Conservation (phyloP, 2,797 vertebrate species). For the Melanotaenia boesemani region DNA sequence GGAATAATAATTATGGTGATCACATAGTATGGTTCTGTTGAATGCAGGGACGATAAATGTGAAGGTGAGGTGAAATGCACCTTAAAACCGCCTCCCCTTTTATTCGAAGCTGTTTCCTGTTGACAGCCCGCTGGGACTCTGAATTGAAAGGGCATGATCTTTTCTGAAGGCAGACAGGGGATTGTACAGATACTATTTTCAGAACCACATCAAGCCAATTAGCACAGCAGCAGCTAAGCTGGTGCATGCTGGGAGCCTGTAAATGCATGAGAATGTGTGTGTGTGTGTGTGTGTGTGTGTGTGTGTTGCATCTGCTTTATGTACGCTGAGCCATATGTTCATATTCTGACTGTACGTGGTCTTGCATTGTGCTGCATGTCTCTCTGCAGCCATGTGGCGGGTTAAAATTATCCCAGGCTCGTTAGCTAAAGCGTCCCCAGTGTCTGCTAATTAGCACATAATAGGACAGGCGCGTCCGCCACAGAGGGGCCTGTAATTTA, state of each 20-base stretch:
- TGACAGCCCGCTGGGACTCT: constrained; percentile 64
- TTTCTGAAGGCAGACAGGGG: constrained; percentile 71
- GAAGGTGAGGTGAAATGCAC: constrained; percentile 40
- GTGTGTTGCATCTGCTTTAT: constrained; percentile 43
- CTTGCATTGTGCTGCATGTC: constrained; percentile 42
- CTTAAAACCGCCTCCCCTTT: constrained; percentile 54
- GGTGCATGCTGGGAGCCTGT: constrained; percentile 64
- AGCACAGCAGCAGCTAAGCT: constrained; percentile 71
- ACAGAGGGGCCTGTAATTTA: constrained; percentile 76
- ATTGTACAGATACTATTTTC: constrained; percentile 71
- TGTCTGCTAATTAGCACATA: constrained; percentile 83
- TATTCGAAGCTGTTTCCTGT: constrained; percentile 49
- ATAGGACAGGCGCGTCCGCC: constrained; percentile 74
- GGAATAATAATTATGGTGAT: constrained; percentile 15
- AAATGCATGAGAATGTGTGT: constrained; percentile 34
- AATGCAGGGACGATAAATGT: constrained; percentile 10
- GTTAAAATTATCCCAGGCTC: constrained; percentile 80
- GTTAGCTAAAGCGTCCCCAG: constrained; percentile 80
- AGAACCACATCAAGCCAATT: constrained; percentile 81
- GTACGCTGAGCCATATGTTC: constrained; percentile 69
- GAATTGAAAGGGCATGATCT: constrained; percentile 76
- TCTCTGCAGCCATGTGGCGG: constrained; percentile 57
- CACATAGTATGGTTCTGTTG: neutral
- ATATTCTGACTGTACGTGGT: constrained; percentile 40
- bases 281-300: constrained; percentile 23